Evolutionary conservation across 2,888 invertebrate genomes (phyloP).

Genomic region (Drosophila atripex): DNA sequence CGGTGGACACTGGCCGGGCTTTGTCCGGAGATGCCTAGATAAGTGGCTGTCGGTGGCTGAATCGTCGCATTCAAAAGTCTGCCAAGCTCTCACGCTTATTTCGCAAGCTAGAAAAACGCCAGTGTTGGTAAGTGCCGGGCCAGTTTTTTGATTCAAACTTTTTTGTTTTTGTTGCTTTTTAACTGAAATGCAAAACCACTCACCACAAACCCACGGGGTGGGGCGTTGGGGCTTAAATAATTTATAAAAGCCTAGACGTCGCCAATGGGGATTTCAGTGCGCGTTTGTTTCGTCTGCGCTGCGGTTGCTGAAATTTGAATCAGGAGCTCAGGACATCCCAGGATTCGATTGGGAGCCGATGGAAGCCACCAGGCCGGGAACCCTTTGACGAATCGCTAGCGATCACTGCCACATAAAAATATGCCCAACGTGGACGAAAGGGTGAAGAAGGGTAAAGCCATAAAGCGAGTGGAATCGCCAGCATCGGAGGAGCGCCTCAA

Average conservation of each 20-base stretch:
- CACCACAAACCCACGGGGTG: conserved; percentile 51
- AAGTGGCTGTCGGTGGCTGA: conserved; percentile 49
- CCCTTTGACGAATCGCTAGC: conserved; percentile 17
- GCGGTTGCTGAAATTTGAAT: conserved; percentile 51
- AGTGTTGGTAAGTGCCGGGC: conserved; percentile 69
- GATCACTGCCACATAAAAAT: conserved; percentile 56
- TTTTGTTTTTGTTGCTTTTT: conserved; percentile 9
- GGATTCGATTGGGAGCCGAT: conserved; percentile 16
- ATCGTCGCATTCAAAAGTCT: conserved; percentile 47
- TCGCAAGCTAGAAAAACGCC: conserved; percentile 38
- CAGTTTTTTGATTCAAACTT: conserved; percentile 5
- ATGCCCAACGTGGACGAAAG: conserved; percentile 81
- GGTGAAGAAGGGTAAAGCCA: conserved; percentile 39
- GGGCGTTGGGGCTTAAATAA: conserved; percentile 45
- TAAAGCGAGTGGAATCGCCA: conserved; percentile 30
- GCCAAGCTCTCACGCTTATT: conserved; percentile 43
- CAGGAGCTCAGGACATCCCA: conserved; percentile 4
- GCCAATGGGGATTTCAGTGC: conserved; percentile 66
- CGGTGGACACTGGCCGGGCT: conserved; percentile 40
- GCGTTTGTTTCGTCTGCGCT: conserved; percentile 63
- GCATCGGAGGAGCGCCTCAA: conserved; percentile 33
- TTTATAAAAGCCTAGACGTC: conserved; percentile 71
- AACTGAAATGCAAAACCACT: conserved; percentile 76
- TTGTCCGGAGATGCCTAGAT: conserved; percentile 60
- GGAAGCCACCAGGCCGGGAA: conserved; percentile 22